phyloP scores from a whole-genome alignment of 2,888 invertebrate species.

The Uloborus plumipes region DNA sequence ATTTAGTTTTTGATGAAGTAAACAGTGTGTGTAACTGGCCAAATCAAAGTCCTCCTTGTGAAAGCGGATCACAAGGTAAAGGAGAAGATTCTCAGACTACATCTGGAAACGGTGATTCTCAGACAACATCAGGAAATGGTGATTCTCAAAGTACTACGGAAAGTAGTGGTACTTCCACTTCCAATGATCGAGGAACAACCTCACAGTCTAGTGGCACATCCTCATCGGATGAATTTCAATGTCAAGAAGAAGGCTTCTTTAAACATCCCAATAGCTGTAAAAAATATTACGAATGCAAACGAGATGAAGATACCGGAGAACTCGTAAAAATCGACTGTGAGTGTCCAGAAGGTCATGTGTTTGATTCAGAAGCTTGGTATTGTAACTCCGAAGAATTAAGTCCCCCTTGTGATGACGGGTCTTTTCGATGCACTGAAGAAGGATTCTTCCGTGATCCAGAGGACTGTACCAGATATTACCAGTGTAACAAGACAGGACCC shows the following conservation, averaged over 20 bases:
- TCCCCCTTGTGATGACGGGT: slow-evolving; percentile 34
- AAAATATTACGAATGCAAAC: slow-evolving; percentile 66
- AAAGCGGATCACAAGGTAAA: slow-evolving; percentile 25
- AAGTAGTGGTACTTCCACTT: not conserved
- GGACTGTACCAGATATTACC: slow-evolving; percentile 65
- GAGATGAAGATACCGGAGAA: slow-evolving; percentile 52
- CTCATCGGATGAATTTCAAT: slow-evolving; percentile 41
- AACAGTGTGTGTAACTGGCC: slow-evolving; percentile 67
- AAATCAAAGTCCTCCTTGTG: slow-evolving; percentile 64
- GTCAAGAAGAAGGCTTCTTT: slow-evolving; percentile 66
- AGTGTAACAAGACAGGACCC: slow-evolving; percentile 57
- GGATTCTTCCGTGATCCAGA: slow-evolving; percentile 67
- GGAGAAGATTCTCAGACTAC: slow-evolving; percentile 3
- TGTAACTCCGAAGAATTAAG: slow-evolving; percentile 62
- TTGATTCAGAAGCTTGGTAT: slow-evolving; percentile 65
- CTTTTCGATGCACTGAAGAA: slow-evolving; percentile 63
- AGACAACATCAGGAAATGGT: not conserved
- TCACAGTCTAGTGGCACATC: not conserved
- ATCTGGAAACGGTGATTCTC: not conserved
- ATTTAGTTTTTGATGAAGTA: slow-evolving; percentile 66
- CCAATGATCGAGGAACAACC: not conserved
- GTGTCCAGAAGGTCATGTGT: slow-evolving; percentile 65
- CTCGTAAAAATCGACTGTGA: slow-evolving; percentile 62
- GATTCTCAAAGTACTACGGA: not conserved
- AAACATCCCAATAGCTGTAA: slow-evolving; percentile 65